Percentiles rank a stretch among this genome's conserved stretches.
phyloP scores from a whole-genome alignment of 2,113 vertebrate species.

The Sinocyclocheilus grahami region DNA sequence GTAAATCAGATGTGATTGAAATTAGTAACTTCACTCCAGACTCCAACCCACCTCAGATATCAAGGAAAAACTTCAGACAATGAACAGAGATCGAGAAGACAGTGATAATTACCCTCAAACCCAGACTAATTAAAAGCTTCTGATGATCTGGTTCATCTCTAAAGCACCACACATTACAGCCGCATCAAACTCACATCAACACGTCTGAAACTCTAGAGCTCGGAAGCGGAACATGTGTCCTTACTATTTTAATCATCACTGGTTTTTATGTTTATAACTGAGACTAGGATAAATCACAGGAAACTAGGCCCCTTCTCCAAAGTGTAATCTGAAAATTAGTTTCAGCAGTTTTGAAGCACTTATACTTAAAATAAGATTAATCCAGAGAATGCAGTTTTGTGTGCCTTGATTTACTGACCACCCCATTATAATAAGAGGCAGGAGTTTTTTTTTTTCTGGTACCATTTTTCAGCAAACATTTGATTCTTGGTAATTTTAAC shows the following conservation, averaged over 20 bases:
- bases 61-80: background rate
- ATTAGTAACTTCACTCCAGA: background rate
- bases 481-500: background rate
- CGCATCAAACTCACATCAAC: background rate
- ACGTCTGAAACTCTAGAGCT: background rate
- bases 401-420: background rate
- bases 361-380: background rate
- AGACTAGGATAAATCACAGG: too few relatives aligned
- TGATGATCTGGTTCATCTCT: background rate
- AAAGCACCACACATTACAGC: background rate
- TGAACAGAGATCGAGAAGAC: background rate
- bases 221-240: too few relatives aligned
- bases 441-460: background rate
- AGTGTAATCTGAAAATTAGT: too few relatives aligned
- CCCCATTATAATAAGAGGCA: background rate
- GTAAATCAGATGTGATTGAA: background rate
- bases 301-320: too few relatives aligned
- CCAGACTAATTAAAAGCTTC: background rate
- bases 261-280: too few relatives aligned
- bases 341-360: background rate
- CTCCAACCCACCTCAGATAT: constrained; percentile 1
- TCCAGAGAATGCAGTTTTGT: background rate
- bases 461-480: background rate
- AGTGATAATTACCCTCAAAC: background rate
- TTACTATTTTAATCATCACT: too few relatives aligned